phyloP scores from a whole-genome alignment of 2,797 vertebrate species.

The Artibeus lituratus region DNA sequence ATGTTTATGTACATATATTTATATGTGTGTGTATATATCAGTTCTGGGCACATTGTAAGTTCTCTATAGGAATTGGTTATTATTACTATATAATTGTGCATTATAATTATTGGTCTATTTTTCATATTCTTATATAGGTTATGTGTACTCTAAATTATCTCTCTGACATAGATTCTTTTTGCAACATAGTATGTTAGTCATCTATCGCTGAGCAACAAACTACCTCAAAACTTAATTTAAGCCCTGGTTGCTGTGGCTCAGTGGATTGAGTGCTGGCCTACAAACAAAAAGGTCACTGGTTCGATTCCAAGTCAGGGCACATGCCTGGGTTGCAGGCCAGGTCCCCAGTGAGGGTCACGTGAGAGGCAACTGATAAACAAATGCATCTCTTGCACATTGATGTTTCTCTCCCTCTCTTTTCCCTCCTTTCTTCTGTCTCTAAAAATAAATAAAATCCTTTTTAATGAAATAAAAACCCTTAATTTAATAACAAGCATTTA shows the following conservation, averaged over 20 bases:
- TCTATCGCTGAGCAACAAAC: neutral
- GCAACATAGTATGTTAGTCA: neutral
- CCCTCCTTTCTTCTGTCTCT: no score
- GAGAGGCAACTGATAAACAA: no score
- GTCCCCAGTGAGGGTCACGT: no score
- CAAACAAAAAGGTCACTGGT: no score
- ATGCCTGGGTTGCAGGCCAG: no score
- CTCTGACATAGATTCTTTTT: neutral
- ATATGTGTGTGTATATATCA: neutral
- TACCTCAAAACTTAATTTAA: neutral
- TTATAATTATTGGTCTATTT: neutral
- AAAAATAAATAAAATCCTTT: no score
- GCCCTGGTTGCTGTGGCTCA: no score
- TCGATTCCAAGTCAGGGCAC: no score
- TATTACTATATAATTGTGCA: neutral
- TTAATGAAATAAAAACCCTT: no score
- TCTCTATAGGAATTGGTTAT: neutral
- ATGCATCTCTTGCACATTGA: no score
- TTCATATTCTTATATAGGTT: neutral
- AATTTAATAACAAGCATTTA: neutral
- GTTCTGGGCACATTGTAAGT: neutral
- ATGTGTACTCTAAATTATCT: neutral
- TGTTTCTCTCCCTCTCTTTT: no score
- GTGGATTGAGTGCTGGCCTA: no score
- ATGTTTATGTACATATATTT: neutral